A percentile compares a stretch with the other conserved stretches of the same genome.
phyloP scores from a whole-genome alignment of 2,797 vertebrate genomes.

The Loris lydekkerianus region DNA sequence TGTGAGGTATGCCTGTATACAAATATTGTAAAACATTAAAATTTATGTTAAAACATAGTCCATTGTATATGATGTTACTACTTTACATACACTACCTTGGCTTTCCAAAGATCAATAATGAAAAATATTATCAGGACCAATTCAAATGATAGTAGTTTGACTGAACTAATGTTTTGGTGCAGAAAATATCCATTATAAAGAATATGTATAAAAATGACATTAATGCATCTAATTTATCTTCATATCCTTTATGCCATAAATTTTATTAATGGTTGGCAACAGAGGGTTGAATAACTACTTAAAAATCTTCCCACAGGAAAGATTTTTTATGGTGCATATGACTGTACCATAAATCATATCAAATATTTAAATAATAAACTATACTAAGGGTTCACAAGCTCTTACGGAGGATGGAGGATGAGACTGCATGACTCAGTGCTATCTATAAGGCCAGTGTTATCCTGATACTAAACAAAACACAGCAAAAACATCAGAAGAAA shows the following conservation, averaged over 20 bases:
- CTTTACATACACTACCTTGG: background rate
- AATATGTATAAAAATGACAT: constrained; percentile 8
- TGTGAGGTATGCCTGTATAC: background rate
- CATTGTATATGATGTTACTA: background rate
- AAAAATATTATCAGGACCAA: background rate
- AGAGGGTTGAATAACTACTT: background rate
- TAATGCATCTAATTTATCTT: constrained; percentile 39
- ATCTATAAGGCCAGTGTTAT: background rate
- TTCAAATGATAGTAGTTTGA: background rate
- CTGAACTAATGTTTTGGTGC: background rate
- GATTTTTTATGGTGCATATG: background rate
- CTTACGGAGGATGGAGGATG: background rate
- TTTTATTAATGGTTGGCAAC: background rate
- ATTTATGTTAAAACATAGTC: constrained; percentile 13
- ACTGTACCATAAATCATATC: background rate
- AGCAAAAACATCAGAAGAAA: background rate
- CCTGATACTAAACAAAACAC: background rate
- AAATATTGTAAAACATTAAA: background rate
- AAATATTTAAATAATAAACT: constrained; percentile 15
- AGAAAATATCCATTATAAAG: constrained; percentile 29
- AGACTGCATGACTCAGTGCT: background rate
- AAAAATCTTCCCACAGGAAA: background rate
- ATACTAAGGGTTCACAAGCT: background rate
- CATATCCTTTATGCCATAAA: background rate
- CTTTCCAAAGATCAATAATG: background rate